Evolutionary conservation across 2,113 vertebrate species (phyloP), one percentile per base, ranked within the genome.

Genomic region (Pseudonaja textilis): DNA sequence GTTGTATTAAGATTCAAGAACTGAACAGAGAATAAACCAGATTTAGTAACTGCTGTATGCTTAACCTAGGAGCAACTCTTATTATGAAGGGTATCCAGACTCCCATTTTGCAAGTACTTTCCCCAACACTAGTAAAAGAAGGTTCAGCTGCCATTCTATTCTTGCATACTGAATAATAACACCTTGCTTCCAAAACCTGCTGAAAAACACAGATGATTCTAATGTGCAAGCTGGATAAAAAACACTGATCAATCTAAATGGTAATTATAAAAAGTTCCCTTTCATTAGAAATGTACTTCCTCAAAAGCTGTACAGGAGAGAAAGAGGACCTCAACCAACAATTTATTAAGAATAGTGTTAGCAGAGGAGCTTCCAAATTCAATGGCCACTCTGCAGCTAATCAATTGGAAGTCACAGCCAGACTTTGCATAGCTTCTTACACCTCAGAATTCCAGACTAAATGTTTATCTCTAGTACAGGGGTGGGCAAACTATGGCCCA

Each of bases 391-490:
- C n/a, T n/a, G n/a, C n/a, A n/a, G n/a, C n/a, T n/a, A n/a, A 3
- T 7, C 1, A 0, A 1, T 22, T 25, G 34, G 64, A 92, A 89
- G n/a, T 29, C 55, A 42, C 56, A 2, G 5, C 55, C 22, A 25
- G 69, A 69, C 61, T 45, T 89, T n/a, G 18, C 25, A 39, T 8
- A 39, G 11, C 22, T 34, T 64, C 23, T 56, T 52, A 81, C 52
- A 91, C 18, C 18, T 90, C 29, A 59, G 34, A 20, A 29, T 90
- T 56, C 29, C 34, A 45, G 10, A 26, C 81, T 25, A 29, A 45
- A 52, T 29, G 23, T 14, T 47, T 57, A 5, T 5, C 1, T 0
- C 8, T 0, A 2, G 25, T 29, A 39, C 23, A 29, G n/a, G n/a
- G n/a, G n/a, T n/a, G n/a, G n/a, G n/a, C n/a, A n/a, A n/a, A n/a